phyloP scores from a whole-genome alignment of 2,113 vertebrate genomes.

The Oxyruncus cristatus region DNA sequence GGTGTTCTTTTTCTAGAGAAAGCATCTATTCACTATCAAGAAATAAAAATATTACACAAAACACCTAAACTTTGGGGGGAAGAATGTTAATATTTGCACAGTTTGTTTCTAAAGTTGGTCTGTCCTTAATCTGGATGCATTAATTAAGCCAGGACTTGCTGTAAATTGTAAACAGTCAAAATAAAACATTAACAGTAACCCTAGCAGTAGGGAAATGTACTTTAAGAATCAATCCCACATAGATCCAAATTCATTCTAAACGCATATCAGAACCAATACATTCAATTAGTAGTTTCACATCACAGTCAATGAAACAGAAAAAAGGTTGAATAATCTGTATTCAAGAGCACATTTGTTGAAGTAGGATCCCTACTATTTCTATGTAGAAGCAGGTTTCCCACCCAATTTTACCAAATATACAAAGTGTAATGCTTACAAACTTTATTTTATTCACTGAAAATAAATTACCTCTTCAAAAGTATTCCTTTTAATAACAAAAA shows the following conservation, averaged over 20 bases:
- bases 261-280: background rate
- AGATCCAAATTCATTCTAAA: background rate
- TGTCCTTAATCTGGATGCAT: background rate
- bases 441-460: background rate
- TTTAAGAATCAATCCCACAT: background rate
- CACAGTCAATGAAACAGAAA: background rate
- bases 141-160: background rate
- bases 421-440: background rate
- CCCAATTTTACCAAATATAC: background rate
- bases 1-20: background rate
- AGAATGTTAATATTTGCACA: background rate
- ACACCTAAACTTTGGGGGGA: background rate
- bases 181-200: background rate
- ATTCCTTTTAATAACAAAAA: background rate
- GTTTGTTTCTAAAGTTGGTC: background rate
- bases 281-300: background rate
- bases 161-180: background rate
- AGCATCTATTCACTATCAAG: background rate
- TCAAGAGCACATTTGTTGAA: background rate
- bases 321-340: background rate
- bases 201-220: background rate
- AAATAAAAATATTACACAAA: background rate
- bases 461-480: background rate
- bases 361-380: background rate
- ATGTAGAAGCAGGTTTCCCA: background rate